These are phyloP conservation scores for Hoplodrina ambigua DNA, from an alignment of 2,888 invertebrate genomes.

Conservation along the genomic window DNA sequence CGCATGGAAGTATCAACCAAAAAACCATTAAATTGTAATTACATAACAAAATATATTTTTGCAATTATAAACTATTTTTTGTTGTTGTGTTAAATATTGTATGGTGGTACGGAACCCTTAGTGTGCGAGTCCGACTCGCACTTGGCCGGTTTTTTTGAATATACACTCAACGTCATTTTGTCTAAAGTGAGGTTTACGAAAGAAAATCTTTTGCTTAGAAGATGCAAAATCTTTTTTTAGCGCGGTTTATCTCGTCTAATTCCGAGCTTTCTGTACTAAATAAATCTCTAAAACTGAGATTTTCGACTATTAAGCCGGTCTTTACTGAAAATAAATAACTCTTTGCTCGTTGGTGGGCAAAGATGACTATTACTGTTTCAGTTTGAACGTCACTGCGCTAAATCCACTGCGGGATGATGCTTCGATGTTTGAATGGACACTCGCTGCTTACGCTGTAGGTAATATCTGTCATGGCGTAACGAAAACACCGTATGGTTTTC, in stretches of 20 bases:
- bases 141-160: not conserved
- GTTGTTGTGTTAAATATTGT: no score
- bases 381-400: constrained; percentile 18
- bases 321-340: constrained; percentile 43
- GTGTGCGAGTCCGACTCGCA: no score
- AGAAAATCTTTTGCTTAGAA: constrained; percentile 23
- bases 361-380: constrained; percentile 20
- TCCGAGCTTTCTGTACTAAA: constrained; percentile 37
- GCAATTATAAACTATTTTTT: no score
- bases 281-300: constrained; percentile 40
- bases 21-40: no score
- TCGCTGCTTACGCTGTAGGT: constrained; percentile 4
- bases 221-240: constrained; percentile 28
- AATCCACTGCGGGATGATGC: not conserved
- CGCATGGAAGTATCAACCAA: no score
- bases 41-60: no score
- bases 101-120: no score
- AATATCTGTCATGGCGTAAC: constrained; percentile 22
- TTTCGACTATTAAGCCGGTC: constrained; percentile 41
- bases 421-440: constrained; percentile 11
- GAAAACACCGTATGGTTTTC: constrained; percentile 24
- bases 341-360: constrained; percentile 24
- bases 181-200: constrained; percentile 18
- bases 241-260: constrained; percentile 36
- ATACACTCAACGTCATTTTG: constrained; percentile 16